These are phyloP conservation scores for Spondyliosoma cantharus DNA, from an alignment of 2,797 vertebrate genomes.

Conservation along the genomic window DNA sequence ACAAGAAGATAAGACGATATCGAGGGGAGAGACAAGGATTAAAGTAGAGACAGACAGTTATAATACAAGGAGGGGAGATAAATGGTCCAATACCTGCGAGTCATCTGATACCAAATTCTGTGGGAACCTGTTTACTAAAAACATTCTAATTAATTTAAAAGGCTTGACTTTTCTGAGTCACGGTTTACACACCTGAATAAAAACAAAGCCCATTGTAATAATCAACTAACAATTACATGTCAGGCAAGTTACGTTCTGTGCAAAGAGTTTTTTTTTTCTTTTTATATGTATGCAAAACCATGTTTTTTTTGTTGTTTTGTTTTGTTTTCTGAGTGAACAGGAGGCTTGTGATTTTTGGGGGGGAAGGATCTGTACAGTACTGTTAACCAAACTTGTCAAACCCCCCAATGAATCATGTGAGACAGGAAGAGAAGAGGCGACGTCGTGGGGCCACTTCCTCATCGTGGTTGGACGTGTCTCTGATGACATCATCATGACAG, in stretches of 20 bases:
- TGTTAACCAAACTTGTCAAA: constrained; percentile 78
- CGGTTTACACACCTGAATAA: constrained; percentile 71
- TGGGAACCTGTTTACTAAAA: constrained; percentile 64
- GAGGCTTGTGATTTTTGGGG: constrained; percentile 70
- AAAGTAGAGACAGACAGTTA: constrained; percentile 58
- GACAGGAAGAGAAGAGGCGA: constrained; percentile 73
- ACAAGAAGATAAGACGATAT: constrained; percentile 49
- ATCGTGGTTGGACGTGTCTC: constrained; percentile 71
- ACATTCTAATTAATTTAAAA: constrained; percentile 78
- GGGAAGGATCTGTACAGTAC: constrained; percentile 81
- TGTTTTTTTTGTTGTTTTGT: constrained; percentile 23
- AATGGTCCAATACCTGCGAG: constrained; percentile 72
- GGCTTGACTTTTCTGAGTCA: constrained; percentile 72
- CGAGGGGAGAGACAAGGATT: constrained; percentile 43
- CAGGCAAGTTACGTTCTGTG: constrained; percentile 82
- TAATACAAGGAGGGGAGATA: constrained; percentile 57
- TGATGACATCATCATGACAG: constrained; percentile 78
- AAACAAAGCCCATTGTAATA: constrained; percentile 76
- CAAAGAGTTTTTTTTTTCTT: constrained; percentile 71
- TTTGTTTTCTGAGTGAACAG: constrained; percentile 68
- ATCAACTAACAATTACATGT: constrained; percentile 78
- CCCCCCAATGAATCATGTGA: constrained; percentile 78
- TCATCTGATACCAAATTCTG: constrained; percentile 46
- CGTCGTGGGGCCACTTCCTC: constrained; percentile 66
- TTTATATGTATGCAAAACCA: constrained; percentile 73